These are phyloP conservation scores for Oceanites oceanicus DNA, from an alignment of 2,113 vertebrate genomes.

Conservation along the genomic window DNA sequence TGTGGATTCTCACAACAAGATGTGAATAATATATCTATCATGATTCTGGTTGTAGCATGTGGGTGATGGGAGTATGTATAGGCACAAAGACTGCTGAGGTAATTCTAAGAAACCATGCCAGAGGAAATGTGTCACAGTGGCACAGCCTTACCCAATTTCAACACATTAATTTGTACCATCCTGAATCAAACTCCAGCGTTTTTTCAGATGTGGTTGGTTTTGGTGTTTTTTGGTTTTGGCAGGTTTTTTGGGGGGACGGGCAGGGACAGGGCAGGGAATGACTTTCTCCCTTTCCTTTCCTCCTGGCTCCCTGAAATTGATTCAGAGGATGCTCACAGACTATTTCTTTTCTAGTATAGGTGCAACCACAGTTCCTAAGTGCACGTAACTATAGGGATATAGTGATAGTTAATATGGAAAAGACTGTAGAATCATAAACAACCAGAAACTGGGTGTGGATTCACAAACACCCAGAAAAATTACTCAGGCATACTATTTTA, in stretches of 20 bases:
- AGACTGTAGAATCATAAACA: neutral
- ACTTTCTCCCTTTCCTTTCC: neutral
- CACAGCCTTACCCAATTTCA: neutral
- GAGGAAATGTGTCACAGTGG: neutral
- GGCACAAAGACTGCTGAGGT: neutral
- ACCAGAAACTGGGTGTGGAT: neutral
- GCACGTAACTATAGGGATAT: neutral
- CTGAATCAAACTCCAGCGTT: neutral
- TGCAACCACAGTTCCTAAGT: neutral
- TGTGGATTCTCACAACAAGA: neutral
- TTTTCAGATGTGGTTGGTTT: neutral
- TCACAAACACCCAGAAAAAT: neutral
- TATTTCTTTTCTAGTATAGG: neutral
- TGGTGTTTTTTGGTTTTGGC: fast-evolving
- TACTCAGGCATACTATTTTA: neutral
- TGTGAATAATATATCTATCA: neutral
- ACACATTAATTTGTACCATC: neutral
- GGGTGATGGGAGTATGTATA: neutral
- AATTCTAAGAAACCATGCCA: neutral
- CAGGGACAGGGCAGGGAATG: fast-evolving
- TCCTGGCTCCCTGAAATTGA: fast-evolving
- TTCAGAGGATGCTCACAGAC: neutral
- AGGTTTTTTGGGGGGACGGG: neutral
- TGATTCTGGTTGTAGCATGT: neutral
- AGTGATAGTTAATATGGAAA: neutral